These are phyloP conservation scores for Mesodorylaimus sp. DNA, from an alignment of 2,888 invertebrate species.

Conservation along the genomic window DNA sequence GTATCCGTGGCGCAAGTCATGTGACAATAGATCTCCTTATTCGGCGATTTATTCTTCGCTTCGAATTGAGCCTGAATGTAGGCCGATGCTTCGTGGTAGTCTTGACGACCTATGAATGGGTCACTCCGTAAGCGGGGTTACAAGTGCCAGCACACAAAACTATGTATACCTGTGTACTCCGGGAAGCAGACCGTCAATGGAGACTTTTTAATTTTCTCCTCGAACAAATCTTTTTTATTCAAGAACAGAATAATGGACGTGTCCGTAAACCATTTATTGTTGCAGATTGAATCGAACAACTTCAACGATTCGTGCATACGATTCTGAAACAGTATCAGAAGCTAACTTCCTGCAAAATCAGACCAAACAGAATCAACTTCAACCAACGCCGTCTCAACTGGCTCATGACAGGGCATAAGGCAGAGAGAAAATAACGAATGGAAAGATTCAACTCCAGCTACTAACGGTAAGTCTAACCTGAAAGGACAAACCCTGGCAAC, in stretches of 20 bases:
- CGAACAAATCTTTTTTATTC: constrained; percentile 99
- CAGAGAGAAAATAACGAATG: no score
- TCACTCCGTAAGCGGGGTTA: no score
- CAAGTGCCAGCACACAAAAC: no score
- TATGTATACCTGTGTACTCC: constrained; percentile 95
- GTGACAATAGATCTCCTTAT: constrained; percentile 99
- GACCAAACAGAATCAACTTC: no score
- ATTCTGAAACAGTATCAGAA: no score
- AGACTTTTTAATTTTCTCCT: constrained; percentile 98
- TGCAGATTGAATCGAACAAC: constrained; percentile 98
- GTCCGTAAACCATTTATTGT: constrained; percentile 99
- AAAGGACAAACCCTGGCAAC: no score
- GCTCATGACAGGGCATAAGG: no score
- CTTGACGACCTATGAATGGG: constrained; percentile 29
- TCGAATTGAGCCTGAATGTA: constrained; percentile 99
- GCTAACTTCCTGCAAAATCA: no score
- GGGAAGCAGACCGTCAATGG: constrained; percentile 98
- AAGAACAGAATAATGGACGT: constrained; percentile 98
- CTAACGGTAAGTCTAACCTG: no score
- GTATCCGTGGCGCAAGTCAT: constrained; percentile 99
- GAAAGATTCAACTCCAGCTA: no score
- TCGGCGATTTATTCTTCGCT: constrained; percentile 98
- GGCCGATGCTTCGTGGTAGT: constrained; percentile 95
- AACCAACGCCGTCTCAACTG: no score
- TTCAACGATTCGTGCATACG: constrained; percentile 99